A percentile compares a stretch with the other conserved stretches of the same genome.
Conservation (phyloP, 2,797 vertebrate genomes). For the Acanthopagrus latus region DNA sequence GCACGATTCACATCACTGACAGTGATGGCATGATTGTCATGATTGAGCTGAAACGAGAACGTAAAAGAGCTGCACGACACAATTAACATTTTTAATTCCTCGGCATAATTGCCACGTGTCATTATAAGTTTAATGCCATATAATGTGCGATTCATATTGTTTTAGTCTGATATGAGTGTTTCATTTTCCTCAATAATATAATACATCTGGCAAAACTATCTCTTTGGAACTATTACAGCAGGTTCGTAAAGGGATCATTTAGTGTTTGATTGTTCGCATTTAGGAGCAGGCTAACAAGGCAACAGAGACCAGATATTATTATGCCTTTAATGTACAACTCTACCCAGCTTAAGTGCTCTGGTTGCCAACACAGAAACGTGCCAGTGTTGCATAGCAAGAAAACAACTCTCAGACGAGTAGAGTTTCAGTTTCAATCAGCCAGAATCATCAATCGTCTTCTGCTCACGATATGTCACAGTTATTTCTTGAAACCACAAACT, state of each 20-base stretch:
- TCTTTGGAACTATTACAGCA: slow-evolving; percentile 20
- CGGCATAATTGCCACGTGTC: slow-evolving; percentile 22
- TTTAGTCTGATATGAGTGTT: slow-evolving; percentile 12
- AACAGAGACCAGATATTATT: slow-evolving; percentile 1
- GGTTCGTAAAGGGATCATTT: slow-evolving; percentile 16
- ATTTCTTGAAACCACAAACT: slow-evolving; percentile 75
- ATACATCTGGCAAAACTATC: slow-evolving; percentile 18
- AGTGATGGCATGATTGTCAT: slow-evolving; percentile 2
- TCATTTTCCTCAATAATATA: neutral
- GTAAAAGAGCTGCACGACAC: slow-evolving; percentile 20
- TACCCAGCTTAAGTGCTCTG: slow-evolving; percentile 15
- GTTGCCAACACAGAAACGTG: slow-evolving; percentile 26
- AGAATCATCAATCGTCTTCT: slow-evolving; percentile 33
- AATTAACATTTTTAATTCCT: slow-evolving; percentile 28
- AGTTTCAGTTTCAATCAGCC: slow-evolving; percentile 29
- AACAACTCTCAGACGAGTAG: slow-evolving; percentile 30
- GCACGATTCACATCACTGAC: slow-evolving; percentile 15
- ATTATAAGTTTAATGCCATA: slow-evolving; percentile 39
- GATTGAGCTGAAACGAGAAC: slow-evolving; percentile 14
- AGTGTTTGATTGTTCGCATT: slow-evolving; percentile 31
- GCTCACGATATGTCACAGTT: slow-evolving; percentile 67
- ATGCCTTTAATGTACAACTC: slow-evolving; percentile 20
- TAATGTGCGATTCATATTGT: slow-evolving; percentile 23
- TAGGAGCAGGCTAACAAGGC: slow-evolving; percentile 7
- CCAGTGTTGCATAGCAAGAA: slow-evolving; percentile 24